Evolutionary conservation across 92 coral and sea anemone species (phyloP).

Genomic region (Zoanthus gigantus): DNA sequence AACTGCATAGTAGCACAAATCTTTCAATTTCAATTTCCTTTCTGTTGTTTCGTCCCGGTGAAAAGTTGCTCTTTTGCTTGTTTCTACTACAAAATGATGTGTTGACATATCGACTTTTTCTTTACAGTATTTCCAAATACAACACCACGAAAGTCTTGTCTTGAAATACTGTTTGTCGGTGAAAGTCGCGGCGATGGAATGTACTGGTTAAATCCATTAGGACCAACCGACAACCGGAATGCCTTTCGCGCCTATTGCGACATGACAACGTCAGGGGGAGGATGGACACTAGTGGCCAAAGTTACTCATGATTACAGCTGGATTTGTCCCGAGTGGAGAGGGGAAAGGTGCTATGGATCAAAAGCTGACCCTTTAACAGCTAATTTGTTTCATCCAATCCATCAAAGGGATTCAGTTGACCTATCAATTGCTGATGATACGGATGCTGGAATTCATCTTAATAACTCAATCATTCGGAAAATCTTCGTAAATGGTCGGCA

Average conservation of each 20-base stretch:
- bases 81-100: too few relatives aligned
- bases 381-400: conserved; percentile 87
- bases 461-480: conserved; percentile 84
- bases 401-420: conserved; percentile 91
- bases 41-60: too few relatives aligned
- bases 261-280: conserved; percentile 98
- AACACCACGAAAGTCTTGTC: conserved; percentile 84
- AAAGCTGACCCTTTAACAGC: conserved; percentile 81
- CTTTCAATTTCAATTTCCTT: too few relatives aligned
- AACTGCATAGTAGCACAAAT: too few relatives aligned
- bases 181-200: conserved; percentile 91
- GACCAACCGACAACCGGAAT: conserved; percentile 67
- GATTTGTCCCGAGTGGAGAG: conserved; percentile 94
- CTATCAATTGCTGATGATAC: conserved; percentile 77
- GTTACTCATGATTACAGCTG: conserved; percentile 96
- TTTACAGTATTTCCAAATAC: conserved; percentile 46
- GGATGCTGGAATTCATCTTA: conserved; percentile 94
- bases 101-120: too few relatives aligned
- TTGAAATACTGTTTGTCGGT: conserved; percentile 81
- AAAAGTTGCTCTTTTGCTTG: too few relatives aligned
- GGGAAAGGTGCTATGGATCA: conserved; percentile 77
- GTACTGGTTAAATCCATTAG: conserved; percentile 96
- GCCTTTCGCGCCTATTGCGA: conserved; percentile 95
- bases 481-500: conserved; percentile 90
- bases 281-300: conserved; percentile 98